A percentile compares a stretch with the other conserved stretches of the same genome.
Conservation (phyloP, 1,140 invertebrate genomes). For the Drosophila pruinosa region DNA sequence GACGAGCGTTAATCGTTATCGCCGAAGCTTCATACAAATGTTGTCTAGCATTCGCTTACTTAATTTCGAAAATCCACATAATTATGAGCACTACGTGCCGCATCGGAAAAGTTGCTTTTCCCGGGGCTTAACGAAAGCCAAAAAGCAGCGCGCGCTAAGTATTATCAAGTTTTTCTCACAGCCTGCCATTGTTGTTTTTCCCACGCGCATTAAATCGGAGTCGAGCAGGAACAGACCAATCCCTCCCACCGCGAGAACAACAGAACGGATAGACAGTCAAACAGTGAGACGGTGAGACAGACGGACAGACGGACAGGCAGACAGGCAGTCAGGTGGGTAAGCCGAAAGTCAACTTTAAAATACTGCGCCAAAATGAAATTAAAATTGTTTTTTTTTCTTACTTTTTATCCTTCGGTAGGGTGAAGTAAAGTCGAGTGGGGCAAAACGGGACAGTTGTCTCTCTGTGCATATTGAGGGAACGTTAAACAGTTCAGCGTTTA, state of each 20-base stretch:
- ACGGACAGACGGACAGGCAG: background rate
- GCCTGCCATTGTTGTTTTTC: conserved; percentile 67
- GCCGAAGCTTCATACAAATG: conserved; percentile 27
- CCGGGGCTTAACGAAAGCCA: conserved; percentile 69
- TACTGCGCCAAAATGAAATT: conserved; percentile 71
- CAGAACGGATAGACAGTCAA: background rate
- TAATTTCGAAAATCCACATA: conserved; percentile 73
- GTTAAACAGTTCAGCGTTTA: conserved; percentile 48
- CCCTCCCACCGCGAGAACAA: background rate
- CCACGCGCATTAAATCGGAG: conserved; percentile 75
- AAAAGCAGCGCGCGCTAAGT: conserved; percentile 67
- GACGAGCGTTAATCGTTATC: conserved; percentile 60
- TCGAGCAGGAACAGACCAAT: background rate
- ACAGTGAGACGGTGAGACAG: too few species aligned
- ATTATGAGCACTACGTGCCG: conserved; percentile 65
- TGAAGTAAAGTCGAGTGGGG: background rate
- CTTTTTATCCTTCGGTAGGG: background rate
- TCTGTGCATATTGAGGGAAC: conserved; percentile 58
- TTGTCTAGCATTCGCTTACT: conserved; percentile 58
- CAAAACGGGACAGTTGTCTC: conserved; percentile 53
- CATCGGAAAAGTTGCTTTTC: conserved; percentile 49
- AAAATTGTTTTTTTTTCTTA: conserved; percentile 61
- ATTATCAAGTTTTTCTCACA: conserved; percentile 66
- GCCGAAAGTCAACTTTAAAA: conserved; percentile 66
- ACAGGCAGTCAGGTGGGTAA: conserved; percentile 25